These are phyloP conservation scores for Parazoanthus swiftii DNA, from an alignment of 92 coral and sea anemone species.

Conservation along the genomic window DNA sequence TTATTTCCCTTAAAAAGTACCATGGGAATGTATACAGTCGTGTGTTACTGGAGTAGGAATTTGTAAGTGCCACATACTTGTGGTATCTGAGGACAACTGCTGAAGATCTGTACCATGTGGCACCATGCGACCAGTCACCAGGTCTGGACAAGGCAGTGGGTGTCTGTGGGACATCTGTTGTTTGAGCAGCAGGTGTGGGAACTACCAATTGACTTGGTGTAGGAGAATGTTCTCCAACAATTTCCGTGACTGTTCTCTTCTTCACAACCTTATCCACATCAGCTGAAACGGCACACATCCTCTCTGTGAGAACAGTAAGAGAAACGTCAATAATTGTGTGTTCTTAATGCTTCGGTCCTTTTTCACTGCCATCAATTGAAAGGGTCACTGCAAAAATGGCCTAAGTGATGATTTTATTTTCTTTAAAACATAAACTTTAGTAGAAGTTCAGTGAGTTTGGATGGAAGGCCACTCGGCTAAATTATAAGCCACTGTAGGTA, in stretches of 20 bases:
- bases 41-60: neutral
- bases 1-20: too few relatives aligned
- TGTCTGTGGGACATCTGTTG: neutral
- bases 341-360: too few relatives aligned
- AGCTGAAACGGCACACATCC: neutral
- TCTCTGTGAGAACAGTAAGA: neutral
- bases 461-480: too few relatives aligned
- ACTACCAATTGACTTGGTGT: constrained; percentile 17
- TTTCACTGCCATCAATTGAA: neutral
- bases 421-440: too few relatives aligned
- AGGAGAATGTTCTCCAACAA: neutral
- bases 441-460: too few relatives aligned
- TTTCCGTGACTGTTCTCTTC: neutral
- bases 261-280: neutral
- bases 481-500: too few relatives aligned
- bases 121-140: constrained; percentile 84
- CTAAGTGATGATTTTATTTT: too few relatives aligned
- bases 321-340: neutral
- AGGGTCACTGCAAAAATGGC: too few relatives aligned
- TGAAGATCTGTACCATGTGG: constrained; percentile 93
- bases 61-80: constrained; percentile 52
- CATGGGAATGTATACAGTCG: too few relatives aligned
- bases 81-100: constrained; percentile 87
- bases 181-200: constrained; percentile 16
- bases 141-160: constrained; percentile 46